phyloP scores from a whole-genome alignment of 2,888 invertebrate species.

The Drosophila atroscutellata region DNA sequence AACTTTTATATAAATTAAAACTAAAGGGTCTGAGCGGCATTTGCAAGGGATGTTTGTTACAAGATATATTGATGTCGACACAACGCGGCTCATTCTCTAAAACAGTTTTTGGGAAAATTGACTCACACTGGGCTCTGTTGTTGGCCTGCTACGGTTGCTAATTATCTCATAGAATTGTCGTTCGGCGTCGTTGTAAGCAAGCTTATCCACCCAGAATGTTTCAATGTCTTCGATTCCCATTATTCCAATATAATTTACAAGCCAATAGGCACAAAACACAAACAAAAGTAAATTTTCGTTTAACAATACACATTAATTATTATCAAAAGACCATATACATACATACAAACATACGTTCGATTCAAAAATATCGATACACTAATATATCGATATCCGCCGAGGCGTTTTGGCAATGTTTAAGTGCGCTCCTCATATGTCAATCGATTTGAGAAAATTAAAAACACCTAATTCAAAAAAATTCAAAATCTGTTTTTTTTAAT shows the following conservation, averaged over 20 bases:
- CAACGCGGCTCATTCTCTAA: neutral
- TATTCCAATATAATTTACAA: slow-evolving; percentile 10
- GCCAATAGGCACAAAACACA: slow-evolving; percentile 8
- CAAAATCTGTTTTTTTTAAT: neutral
- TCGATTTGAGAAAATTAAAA: neutral
- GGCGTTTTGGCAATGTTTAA: neutral
- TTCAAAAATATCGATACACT: neutral
- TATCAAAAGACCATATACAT: slow-evolving; percentile 4
- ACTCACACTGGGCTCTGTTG: slow-evolving; percentile 33
- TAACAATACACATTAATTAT: slow-evolving; percentile 18
- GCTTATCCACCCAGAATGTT: slow-evolving; percentile 56
- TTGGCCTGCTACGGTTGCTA: neutral
- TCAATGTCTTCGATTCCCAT: slow-evolving; percentile 50
- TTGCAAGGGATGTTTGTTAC: neutral
- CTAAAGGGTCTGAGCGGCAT: neutral
- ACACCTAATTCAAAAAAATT: neutral
- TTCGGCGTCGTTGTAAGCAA: slow-evolving; percentile 48
- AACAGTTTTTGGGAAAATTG: slow-evolving; percentile 6
- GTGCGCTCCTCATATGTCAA: neutral
- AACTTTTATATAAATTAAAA: neutral
- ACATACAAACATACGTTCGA: neutral
- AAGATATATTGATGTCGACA: neutral
- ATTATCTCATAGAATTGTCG: slow-evolving; percentile 40
- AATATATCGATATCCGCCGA: neutral
- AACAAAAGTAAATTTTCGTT: neutral